Evolutionary conservation across 2,113 vertebrate species (phyloP).

Genomic region (Piprites chloris): DNA sequence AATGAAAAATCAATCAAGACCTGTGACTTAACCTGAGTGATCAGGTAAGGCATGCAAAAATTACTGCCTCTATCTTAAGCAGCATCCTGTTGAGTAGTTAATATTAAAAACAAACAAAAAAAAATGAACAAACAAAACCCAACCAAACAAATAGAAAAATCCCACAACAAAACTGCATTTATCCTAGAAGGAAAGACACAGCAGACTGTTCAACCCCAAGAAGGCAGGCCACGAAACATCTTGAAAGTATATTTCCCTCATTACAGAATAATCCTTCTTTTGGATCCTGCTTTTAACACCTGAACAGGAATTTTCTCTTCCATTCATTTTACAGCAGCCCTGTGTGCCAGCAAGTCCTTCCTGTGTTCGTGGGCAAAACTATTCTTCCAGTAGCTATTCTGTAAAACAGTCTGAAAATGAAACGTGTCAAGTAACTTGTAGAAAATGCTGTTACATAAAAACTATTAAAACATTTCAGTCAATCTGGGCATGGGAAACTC

Average conservation of each 20-base stretch:
- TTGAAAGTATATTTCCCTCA: background rate
- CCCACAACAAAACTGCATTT: background rate
- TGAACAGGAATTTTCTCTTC: background rate
- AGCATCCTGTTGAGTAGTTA: background rate
- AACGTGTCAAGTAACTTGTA: background rate
- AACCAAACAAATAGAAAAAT: background rate
- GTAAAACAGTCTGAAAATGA: background rate
- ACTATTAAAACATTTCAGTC: background rate
- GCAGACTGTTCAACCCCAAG: background rate
- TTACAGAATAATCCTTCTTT: background rate
- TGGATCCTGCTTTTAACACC: background rate
- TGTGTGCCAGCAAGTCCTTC: background rate
- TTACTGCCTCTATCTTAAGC: background rate
- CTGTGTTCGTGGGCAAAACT: background rate
- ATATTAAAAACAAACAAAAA: background rate
- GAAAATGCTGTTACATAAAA: background rate
- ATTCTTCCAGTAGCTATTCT: background rate
- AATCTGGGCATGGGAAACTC: background rate
- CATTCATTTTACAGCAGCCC: background rate
- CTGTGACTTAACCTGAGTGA: background rate
- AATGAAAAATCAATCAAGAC: background rate
- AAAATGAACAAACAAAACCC: background rate
- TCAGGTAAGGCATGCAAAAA: background rate
- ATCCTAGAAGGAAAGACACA: background rate
- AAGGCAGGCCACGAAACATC: background rate